A percentile compares a stretch with the other conserved stretches of the same genome.
phyloP scores from a whole-genome alignment of 2,113 vertebrate genomes.

The Chloropsis hardwickii region DNA sequence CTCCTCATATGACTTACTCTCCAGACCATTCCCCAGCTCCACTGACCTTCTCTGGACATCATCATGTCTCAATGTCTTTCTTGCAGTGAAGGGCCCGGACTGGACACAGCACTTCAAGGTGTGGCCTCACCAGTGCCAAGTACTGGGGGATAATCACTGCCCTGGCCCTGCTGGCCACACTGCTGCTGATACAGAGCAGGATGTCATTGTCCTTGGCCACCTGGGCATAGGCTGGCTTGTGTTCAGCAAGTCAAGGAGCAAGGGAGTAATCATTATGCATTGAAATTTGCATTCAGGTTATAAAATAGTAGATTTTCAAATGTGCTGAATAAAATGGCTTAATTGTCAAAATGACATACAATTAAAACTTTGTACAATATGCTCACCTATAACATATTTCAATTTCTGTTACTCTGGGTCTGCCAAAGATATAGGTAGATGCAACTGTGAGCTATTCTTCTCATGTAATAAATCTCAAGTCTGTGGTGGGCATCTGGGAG shows the following conservation, averaged over 20 bases:
- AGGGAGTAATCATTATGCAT: neutral
- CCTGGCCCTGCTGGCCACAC: neutral
- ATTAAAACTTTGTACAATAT: neutral
- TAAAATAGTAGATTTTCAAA: neutral
- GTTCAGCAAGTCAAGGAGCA: neutral
- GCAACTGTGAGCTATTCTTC: neutral
- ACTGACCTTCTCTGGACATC: neutral
- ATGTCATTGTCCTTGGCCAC: neutral
- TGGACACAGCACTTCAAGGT: neutral
- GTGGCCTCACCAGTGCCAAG: neutral
- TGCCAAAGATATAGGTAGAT: neutral
- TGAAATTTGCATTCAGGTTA: neutral
- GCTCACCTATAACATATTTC: neutral
- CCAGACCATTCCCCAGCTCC: neutral
- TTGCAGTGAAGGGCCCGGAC: neutral
- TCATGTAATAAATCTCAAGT: neutral
- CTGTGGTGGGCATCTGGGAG: neutral
- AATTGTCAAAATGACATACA: neutral
- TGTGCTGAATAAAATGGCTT: neutral
- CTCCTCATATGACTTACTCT: neutral
- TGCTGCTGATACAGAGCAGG: neutral
- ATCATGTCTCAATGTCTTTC: no score
- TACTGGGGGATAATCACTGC: no score
- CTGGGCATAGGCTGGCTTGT: neutral
- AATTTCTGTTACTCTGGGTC: neutral